Percentiles rank a stretch among this genome's conserved stretches.
These are phyloP conservation scores for Crocuta crocuta DNA, from an alignment of 2,113 vertebrate species.

Conservation along the genomic window DNA sequence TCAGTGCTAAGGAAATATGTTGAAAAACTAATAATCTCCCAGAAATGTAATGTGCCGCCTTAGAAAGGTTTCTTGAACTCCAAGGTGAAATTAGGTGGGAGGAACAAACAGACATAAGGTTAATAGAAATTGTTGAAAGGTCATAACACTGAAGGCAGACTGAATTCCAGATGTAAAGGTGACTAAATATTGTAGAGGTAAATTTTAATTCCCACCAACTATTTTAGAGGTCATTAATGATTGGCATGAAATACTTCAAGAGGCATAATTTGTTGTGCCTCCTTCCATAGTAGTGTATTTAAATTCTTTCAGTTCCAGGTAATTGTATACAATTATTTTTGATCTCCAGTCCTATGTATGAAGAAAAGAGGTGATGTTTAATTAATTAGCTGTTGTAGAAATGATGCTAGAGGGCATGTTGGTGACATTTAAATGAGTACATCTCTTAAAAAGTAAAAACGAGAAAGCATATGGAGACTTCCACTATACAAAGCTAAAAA, in stretches of 20 bases:
- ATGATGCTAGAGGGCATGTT: slow-evolving; percentile 21
- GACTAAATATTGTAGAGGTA: neutral
- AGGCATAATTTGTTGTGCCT: slow-evolving; percentile 47
- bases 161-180: neutral
- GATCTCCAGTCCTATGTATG: slow-evolving; percentile 17
- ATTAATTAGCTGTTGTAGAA: slow-evolving; percentile 60
- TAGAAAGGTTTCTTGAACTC: neutral
- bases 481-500: neutral
- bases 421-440: slow-evolving; percentile 59
- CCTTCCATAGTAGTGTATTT: slow-evolving; percentile 20
- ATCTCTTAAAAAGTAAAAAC: slow-evolving; percentile 54
- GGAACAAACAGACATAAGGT: neutral
- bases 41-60: neutral
- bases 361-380: slow-evolving; percentile 58
- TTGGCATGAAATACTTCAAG: slow-evolving; percentile 30
- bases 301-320: slow-evolving; percentile 62
- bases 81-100: slow-evolving; percentile 36
- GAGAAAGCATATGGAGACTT: neutral
- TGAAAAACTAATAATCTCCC: neutral
- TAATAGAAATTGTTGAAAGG: neutral
- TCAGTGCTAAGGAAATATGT: neutral
- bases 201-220: neutral
- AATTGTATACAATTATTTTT: slow-evolving; percentile 72
- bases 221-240: slow-evolving; percentile 32
- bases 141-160: neutral